Conservation (phyloP, 2,113 vertebrate species). For the Zingel zingel region DNA sequence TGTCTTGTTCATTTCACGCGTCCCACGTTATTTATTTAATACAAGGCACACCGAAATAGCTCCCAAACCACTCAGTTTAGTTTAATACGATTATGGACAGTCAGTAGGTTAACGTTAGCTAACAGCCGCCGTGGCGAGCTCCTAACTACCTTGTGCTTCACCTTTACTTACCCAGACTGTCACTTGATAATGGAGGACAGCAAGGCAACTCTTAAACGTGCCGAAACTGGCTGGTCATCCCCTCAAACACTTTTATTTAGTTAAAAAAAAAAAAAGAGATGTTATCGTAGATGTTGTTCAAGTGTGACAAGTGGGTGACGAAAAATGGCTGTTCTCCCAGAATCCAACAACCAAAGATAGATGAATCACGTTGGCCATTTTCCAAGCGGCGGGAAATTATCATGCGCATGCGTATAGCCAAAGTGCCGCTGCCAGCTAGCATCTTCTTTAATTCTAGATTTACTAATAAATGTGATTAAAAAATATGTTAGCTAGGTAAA, state of each 20-base stretch:
- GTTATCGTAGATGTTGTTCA: not conserved
- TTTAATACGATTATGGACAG: conserved; percentile 39
- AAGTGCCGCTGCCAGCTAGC: not conserved
- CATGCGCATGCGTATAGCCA: conserved; percentile 21
- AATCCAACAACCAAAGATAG: conserved; percentile 46
- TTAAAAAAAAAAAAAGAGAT: not conserved
- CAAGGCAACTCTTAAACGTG: not conserved
- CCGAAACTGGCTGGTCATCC: not conserved
- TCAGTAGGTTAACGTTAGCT: not conserved
- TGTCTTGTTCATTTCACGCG: not conserved
- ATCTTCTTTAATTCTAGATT: too few relatives aligned
- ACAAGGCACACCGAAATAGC: conserved; percentile 12
- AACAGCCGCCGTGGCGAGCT: not conserved
- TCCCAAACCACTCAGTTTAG: not conserved
- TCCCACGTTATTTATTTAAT: not conserved
- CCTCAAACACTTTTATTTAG: not conserved
- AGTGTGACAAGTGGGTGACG: conserved; percentile 29
- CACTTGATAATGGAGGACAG: not conserved
- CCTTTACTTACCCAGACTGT: conserved; percentile 21
- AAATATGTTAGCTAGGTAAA: not conserved
- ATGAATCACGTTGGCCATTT: not conserved
- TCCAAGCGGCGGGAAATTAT: not conserved
- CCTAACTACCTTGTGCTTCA: not conserved
- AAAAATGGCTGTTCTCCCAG: conserved; percentile 65
- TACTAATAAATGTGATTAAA: not conserved